Evolutionary conservation across 2,113 vertebrate genomes (phyloP).

Genomic region (Vicugna pacos): DNA sequence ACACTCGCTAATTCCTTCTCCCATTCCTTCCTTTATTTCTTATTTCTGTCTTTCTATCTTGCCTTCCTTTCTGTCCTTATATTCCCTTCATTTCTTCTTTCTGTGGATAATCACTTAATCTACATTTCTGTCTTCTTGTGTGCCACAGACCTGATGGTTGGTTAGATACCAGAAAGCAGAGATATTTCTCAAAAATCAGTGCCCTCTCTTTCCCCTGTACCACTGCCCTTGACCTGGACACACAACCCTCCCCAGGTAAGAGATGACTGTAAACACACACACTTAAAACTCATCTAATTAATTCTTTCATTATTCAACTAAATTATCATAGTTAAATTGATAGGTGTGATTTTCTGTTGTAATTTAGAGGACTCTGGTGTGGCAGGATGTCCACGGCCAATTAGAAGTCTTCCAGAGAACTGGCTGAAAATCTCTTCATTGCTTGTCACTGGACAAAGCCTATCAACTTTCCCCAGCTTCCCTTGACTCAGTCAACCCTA

Average conservation of each 20-base stretch:
- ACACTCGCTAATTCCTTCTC: not conserved
- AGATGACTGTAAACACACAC: not conserved
- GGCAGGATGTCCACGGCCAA: not conserved
- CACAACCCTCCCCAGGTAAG: not conserved
- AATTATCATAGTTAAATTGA: not conserved
- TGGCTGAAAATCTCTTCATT: conserved; percentile 26
- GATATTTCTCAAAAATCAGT: not conserved
- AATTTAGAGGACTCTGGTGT: not conserved
- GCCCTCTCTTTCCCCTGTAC: not conserved
- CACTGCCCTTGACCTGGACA: not conserved
- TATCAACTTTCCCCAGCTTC: not conserved
- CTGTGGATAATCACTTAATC: not conserved
- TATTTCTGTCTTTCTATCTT: not conserved
- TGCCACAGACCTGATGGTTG: not conserved
- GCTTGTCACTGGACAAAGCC: not conserved
- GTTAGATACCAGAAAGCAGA: not conserved
- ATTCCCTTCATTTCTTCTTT: not conserved
- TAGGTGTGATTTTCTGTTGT: not conserved
- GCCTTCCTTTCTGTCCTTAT: not conserved
- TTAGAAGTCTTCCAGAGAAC: conserved; percentile 19
- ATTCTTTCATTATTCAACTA: conserved; percentile 21
- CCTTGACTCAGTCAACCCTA: not conserved
- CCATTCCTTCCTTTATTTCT: conserved; percentile 12
- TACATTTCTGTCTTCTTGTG: not conserved
- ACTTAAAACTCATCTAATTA: not conserved